Evolutionary conservation across 2,797 vertebrate genomes (phyloP).

Genomic region (Cottoperca gobio): DNA sequence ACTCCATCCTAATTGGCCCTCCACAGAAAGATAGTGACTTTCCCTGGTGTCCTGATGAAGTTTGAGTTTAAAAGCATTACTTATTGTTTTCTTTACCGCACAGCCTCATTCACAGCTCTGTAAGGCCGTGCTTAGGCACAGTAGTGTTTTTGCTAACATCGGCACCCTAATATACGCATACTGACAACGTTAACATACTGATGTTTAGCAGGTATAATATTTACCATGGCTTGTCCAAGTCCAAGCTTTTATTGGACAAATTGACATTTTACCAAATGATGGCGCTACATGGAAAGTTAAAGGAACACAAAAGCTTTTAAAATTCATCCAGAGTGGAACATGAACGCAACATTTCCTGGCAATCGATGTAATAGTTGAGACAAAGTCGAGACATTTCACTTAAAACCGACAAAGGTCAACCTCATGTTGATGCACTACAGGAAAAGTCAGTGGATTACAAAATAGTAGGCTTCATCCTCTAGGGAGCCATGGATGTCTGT

Average conservation of each 20-base stretch:
- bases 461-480: neutral
- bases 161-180: neutral
- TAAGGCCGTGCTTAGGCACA: neutral
- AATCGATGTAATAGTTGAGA: neutral
- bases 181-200: neutral
- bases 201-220: neutral
- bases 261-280: neutral
- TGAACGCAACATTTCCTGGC: neutral
- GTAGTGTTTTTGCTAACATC: neutral
- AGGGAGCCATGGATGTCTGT: neutral
- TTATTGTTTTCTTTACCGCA: neutral
- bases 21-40: slow-evolving; percentile 23
- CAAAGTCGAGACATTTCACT: neutral
- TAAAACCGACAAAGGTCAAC: neutral
- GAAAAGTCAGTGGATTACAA: neutral
- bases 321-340: neutral
- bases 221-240: too few species aligned
- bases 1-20: slow-evolving; percentile 49
- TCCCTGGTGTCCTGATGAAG: slow-evolving; percentile 35
- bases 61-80: slow-evolving; percentile 35
- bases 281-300: neutral
- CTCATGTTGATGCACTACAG: neutral
- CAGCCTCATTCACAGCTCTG: neutral
- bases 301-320: neutral
- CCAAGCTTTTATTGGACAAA: too few species aligned